These are phyloP conservation scores for Zonitis immaculata DNA, from an alignment of 2,888 invertebrate genomes.

Conservation along the genomic window DNA sequence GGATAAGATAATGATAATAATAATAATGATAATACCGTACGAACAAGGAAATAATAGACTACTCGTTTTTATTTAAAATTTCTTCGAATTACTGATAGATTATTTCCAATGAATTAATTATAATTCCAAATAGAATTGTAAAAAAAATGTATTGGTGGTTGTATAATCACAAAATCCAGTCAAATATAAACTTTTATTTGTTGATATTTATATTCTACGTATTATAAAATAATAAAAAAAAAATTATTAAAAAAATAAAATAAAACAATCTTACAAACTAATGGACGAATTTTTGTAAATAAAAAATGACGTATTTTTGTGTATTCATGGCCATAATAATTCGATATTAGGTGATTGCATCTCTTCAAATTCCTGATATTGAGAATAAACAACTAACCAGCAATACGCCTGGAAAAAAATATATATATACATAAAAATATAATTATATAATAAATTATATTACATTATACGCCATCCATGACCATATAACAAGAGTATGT, in stretches of 20 bases:
- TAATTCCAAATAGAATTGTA: no score
- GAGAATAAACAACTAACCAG: conserved; percentile 80
- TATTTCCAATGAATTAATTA: no score
- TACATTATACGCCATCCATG: conserved; percentile 85
- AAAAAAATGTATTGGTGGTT: no score
- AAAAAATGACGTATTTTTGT: not conserved
- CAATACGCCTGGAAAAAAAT: conserved; percentile 69
- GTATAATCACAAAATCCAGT: no score
- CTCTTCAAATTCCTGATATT: conserved; percentile 74
- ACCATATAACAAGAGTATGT: conserved; percentile 69
- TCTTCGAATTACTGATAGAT: no score
- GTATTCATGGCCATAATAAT: conserved; percentile 59
- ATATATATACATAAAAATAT: conserved; percentile 2
- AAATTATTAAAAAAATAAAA: not conserved
- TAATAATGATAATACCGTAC: no score
- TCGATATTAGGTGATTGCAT: conserved; percentile 86
- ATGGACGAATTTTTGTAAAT: not conserved
- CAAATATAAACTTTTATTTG: no score
- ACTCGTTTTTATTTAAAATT: no score
- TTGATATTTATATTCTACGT: no score
- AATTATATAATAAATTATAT: conserved; percentile 44
- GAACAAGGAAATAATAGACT: no score
- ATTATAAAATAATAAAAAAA: no score
- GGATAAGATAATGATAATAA: not conserved
- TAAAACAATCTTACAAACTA: not conserved